Base-by-base conservation (phyloP, 2,888 invertebrate genomes). In the Lobophora halterata region DNA sequence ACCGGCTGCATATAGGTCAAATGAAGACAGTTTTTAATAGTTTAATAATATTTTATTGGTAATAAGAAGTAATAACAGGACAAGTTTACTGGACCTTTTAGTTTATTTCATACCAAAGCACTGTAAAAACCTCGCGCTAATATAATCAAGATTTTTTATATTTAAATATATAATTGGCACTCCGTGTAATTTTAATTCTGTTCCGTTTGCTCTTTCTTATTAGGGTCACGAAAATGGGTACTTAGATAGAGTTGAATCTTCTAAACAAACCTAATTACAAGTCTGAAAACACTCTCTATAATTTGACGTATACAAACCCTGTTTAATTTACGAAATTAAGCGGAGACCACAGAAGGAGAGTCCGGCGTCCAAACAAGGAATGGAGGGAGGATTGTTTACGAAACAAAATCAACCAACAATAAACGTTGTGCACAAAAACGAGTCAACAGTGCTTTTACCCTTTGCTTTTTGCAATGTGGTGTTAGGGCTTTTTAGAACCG, bases 401-500 rank as follows among this genome's bases (percentile, higher is more conserved):
- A 53, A 58, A 50, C 58, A 53, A 33, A 49, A 52, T 41, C 39
- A 37, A 25, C 46, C 46, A 54, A 62, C 55, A 64, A 49, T 54
- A 55, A 55, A 52, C 51, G 51, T 46, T 55, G 31, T 46, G 36
- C 42, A 55, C 56, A 59, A 61, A 61, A 67, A 64, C 52, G 53
- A 55, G 48, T 42, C 44, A 47, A 47, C 41, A 49, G 20, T 42
- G 47, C 11, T 44, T 26, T 31, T 49, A 54, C 55, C 57, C 58
- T 62, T 61, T 60, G 42, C 45, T 42, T 43, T n/a, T 33, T 46
- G 49, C 35, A 54, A 49, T 54, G 29, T 6, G 24, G 11, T 25
- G 33, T 14, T 12, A 17, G 18, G 24, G 19, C 5, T 23, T 10
- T 30, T 34, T 30, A 25, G 16, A 21, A 17, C n/a, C n/a, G n/a